Evolutionary conservation across 1,140 invertebrate genomes (phyloP).

Genomic region (Drosophila ogumai): DNA sequence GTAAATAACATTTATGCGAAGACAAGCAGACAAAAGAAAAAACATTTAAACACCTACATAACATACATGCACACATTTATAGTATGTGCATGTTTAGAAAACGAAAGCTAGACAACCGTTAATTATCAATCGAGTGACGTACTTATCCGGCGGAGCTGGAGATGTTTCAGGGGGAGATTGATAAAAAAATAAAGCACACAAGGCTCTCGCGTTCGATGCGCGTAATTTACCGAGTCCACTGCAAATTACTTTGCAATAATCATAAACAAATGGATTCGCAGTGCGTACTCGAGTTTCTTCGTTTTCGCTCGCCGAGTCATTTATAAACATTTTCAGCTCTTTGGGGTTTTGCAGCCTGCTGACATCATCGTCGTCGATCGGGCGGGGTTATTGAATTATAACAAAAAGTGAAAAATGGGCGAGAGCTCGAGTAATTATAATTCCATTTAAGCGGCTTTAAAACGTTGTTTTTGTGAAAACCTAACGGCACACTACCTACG

Average conservation of each 20-base stretch:
- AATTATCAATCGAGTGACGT: slow-evolving; percentile 67
- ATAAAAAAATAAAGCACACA: slow-evolving; percentile 34
- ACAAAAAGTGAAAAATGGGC: slow-evolving; percentile 31
- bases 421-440: slow-evolving; percentile 35
- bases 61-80: slow-evolving; percentile 1
- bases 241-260: slow-evolving; percentile 72
- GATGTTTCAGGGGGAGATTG: slow-evolving; percentile 13
- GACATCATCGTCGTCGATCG: slow-evolving; percentile 60
- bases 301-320: slow-evolving; percentile 22
- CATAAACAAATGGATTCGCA: slow-evolving; percentile 66
- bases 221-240: slow-evolving; percentile 21
- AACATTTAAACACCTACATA: background rate
- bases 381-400: slow-evolving; percentile 67
- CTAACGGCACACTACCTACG: slow-evolving; percentile 2
- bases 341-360: slow-evolving; percentile 51
- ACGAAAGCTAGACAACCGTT: slow-evolving; percentile 72
- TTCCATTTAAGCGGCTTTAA: slow-evolving; percentile 36
- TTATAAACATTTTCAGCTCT: slow-evolving; percentile 62
- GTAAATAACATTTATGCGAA: slow-evolving; percentile 34
- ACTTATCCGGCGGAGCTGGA: slow-evolving; percentile 51
- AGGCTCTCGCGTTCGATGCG: slow-evolving; percentile 8
- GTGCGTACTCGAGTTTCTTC: slow-evolving; percentile 34
- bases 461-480: slow-evolving; percentile 3
- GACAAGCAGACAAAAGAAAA: slow-evolving; percentile 1
- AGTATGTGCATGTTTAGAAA: slow-evolving; percentile 42